Conservation (phyloP, 2,113 vertebrate species). For the Callionymus lyra region DNA sequence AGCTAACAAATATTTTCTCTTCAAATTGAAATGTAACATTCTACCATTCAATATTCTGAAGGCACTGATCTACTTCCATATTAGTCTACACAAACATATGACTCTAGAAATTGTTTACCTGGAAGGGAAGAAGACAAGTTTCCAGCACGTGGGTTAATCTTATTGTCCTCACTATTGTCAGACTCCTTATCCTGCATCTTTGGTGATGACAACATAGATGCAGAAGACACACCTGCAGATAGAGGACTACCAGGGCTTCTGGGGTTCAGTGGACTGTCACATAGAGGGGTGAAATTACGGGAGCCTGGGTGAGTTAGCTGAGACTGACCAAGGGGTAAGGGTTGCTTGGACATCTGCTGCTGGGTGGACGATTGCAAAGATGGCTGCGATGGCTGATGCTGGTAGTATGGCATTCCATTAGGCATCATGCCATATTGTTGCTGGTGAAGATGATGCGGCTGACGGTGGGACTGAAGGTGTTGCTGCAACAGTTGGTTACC, state of each 20-base stretch:
- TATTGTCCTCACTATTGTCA: conserved; percentile 47
- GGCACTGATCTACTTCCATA: too few relatives aligned
- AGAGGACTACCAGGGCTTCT: conserved; percentile 52
- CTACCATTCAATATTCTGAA: too few relatives aligned
- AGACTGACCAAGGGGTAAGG: conserved; percentile 45
- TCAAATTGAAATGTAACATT: too few relatives aligned
- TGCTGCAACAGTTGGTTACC: conserved; percentile 50
- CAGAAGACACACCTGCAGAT: conserved; percentile 36
- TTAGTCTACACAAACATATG: not conserved
- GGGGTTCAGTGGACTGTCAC: conserved; percentile 60
- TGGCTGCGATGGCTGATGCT: conserved; percentile 54
- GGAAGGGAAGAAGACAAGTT: conserved; percentile 43
- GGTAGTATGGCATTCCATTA: conserved; percentile 67
- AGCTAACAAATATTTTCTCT: too few relatives aligned
- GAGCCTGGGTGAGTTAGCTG: conserved; percentile 47
- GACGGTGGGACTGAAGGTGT: conserved; percentile 54
- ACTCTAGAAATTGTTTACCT: conserved; percentile 36
- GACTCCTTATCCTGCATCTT: conserved; percentile 44
- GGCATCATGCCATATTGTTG: conserved; percentile 61
- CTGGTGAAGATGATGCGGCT: conserved; percentile 47
- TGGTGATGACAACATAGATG: conserved; percentile 48
- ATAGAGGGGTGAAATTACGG: conserved; percentile 61
- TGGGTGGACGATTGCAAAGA: conserved; percentile 38
- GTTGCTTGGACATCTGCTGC: conserved; percentile 32
- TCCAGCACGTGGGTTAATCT: conserved; percentile 33